These are phyloP conservation scores for Dolichopus griseipennis DNA, from an alignment of 2,888 invertebrate species.

Conservation along the genomic window DNA sequence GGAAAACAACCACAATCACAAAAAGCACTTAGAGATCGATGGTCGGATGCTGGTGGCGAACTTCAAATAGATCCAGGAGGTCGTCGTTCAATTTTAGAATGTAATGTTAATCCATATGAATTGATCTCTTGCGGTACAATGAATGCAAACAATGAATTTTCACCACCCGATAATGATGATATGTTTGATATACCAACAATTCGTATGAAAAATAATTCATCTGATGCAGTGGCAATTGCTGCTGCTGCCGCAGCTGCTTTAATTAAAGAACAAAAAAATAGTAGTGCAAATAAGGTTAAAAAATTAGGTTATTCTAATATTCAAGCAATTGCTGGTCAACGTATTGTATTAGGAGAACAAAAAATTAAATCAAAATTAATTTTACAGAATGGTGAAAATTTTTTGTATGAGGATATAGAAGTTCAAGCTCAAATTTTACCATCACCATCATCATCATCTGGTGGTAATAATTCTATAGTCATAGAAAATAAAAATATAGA, in stretches of 20 bases:
- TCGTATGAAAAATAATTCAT: slow-evolving; percentile 28
- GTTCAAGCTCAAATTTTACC: slow-evolving; percentile 20
- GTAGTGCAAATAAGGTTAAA: slow-evolving; percentile 16
- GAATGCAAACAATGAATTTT: slow-evolving; percentile 41
- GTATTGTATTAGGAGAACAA: slow-evolving; percentile 53
- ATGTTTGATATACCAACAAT: slow-evolving; percentile 42
- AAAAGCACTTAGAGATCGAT: slow-evolving; percentile 40
- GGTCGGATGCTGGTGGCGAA: slow-evolving; percentile 21
- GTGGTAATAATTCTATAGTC: slow-evolving; percentile 12
- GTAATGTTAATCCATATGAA: slow-evolving; percentile 77
- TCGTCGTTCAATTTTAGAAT: slow-evolving; percentile 67
- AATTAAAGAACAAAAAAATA: slow-evolving; percentile 9
- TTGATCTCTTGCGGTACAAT: slow-evolving; percentile 51
- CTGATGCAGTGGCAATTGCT: slow-evolving; percentile 20
- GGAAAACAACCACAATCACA: slow-evolving; percentile 43
- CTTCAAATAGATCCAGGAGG: slow-evolving; percentile 28
- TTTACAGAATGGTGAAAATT: slow-evolving; percentile 36
- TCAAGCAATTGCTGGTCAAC: slow-evolving; percentile 60
- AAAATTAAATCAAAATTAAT: slow-evolving; percentile 37
- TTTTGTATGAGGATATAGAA: slow-evolving; percentile 44
- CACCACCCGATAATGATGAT: slow-evolving; percentile 47
- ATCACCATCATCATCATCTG: slow-evolving; percentile 11
- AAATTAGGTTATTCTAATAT: slow-evolving; percentile 45
- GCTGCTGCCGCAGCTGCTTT: slow-evolving; percentile 12
- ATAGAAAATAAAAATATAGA: background rate